A percentile compares a stretch with the other conserved stretches of the same genome.
phyloP scores from a whole-genome alignment of 1,140 invertebrate genomes.

The Diuraphis noxia region DNA sequence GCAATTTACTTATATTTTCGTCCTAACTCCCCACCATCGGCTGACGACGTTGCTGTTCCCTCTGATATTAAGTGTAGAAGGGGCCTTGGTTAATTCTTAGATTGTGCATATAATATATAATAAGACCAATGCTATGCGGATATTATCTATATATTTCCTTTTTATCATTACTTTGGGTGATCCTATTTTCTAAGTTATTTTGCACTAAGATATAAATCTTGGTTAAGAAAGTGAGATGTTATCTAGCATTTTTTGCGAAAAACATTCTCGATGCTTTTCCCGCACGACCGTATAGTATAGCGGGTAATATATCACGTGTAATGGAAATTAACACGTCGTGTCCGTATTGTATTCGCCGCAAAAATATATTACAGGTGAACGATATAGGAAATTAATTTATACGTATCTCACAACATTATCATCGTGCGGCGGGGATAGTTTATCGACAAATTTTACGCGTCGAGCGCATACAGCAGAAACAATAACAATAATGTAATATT shows the following conservation, averaged over 20 bases:
- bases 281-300: neutral
- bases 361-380: neutral
- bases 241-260: neutral
- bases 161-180: neutral
- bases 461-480: neutral
- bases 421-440: neutral
- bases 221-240: neutral
- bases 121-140: neutral
- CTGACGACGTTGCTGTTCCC: neutral
- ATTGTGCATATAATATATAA: neutral
- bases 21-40: conserved; percentile 1
- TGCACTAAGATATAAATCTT: neutral
- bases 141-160: neutral
- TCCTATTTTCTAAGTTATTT: neutral
- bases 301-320: neutral
- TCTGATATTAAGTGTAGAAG: neutral
- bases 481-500: neutral
- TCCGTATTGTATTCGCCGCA: neutral
- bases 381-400: neutral
- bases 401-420: neutral
- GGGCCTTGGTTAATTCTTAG: neutral
- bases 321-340: neutral
- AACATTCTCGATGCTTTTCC: neutral
- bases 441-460: neutral
- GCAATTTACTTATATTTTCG: conserved; percentile 31